Evolutionary conservation across 2,888 invertebrate species (phyloP), one percentile per base, ranked within the genome.

Genomic region (Gastracanthus pulcherrimus): DNA sequence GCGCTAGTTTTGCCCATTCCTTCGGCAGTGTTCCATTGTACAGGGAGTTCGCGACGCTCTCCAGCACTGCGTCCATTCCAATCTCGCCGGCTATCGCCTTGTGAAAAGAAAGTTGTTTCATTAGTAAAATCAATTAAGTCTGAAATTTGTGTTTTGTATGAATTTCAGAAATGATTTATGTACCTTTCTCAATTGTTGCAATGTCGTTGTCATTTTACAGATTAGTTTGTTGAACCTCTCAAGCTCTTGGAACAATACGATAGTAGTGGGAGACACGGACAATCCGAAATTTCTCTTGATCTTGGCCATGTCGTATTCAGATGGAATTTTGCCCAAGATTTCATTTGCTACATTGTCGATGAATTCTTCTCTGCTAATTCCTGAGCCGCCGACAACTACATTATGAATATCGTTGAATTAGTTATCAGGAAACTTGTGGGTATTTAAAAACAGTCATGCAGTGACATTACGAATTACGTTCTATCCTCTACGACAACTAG

Each of bases 51-150:
- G 97, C 94, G 36, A 98, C 95, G 90, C 96, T 96, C 91, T 98
- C 98, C 82, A 98, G 92, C 60, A 95, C 93, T 26, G 94, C 94
- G 91, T 98, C 97, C 97, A 98, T 97, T 69, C 98, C 97, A 85
- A 98, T 97, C 93, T 98, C 97, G 41, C 98, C 98, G 3, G 96
- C 96, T 78, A 98, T 92, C 0, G 98, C 98, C 94, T 95, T 87
- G 5, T 34, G n/a, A n/a, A 9, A 62, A 62, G 7, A 34, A 34
- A 34, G n/a, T n/a, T n/a, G n/a, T 34, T 4, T 19, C 34, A 16
- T 7, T 62, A 34, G 9, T 7, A 9, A 70, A 34, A 34, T 29
- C 5, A 6, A 31, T 29, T 16, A 16, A 23, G 6, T 26, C 7
- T 2, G 23, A 29, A 58, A 29, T 16, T 1, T 13, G 11, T 45